Conservation (phyloP, 2,797 vertebrate genomes). For the Phrynocephalus forsythii region DNA sequence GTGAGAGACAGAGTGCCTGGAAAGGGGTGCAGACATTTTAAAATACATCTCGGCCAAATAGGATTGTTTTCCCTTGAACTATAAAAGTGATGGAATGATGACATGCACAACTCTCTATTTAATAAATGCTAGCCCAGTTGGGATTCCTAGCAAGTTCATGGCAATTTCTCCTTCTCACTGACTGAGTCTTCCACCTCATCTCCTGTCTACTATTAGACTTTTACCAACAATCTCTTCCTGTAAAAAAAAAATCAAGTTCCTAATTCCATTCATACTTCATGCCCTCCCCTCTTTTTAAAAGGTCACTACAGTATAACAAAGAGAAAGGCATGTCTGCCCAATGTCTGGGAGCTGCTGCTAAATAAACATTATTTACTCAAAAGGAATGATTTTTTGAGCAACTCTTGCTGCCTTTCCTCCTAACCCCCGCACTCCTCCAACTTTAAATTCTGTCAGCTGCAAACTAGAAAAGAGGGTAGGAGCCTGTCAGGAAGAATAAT, state of each 20-base stretch:
- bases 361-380: constrained; percentile 18
- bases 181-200: background rate
- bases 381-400: background rate
- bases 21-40: background rate
- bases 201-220: background rate
- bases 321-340: too few species aligned
- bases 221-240: too few species aligned
- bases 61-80: constrained; percentile 9
- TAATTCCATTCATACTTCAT: too few species aligned
- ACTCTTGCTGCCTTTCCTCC: constrained; percentile 40
- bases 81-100: background rate
- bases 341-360: background rate
- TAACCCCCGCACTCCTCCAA: constrained; percentile 14
- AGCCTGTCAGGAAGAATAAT: constrained; percentile 71
- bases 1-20: background rate
- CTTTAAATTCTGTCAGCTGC: constrained; percentile 59
- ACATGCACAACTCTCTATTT: background rate
- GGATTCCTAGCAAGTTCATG: background rate
- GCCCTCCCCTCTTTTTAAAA: too few species aligned
- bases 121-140: background rate
- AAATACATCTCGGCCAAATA: background rate
- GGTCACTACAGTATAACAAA: too few species aligned
- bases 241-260: too few species aligned
- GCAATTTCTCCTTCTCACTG: background rate
- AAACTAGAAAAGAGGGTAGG: constrained; percentile 69